Percentiles rank a stretch among this genome's conserved stretches.
These are phyloP conservation scores for Digitonthophagus gazella DNA, from an alignment of 2,888 invertebrate species.

Conservation along the genomic window DNA sequence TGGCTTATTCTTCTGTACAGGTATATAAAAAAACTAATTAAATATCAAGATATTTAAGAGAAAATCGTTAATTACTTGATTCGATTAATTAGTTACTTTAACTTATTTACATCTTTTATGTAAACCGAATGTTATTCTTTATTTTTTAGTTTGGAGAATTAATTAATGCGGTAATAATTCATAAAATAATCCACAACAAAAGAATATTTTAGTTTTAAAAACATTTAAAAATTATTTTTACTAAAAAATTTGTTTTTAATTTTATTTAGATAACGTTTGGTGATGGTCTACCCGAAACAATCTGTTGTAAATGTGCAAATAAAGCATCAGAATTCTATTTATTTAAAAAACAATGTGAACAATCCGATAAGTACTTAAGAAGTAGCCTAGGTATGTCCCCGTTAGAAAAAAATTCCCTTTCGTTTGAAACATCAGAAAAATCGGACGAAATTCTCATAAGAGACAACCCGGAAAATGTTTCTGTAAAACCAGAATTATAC, in stretches of 20 bases:
- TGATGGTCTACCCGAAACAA: slow-evolving; percentile 61
- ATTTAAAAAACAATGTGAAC: slow-evolving; percentile 54
- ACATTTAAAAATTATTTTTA: too few relatives aligned
- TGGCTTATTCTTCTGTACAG: slow-evolving; percentile 48
- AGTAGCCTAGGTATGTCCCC: slow-evolving; percentile 38
- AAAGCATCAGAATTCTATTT: slow-evolving; percentile 54
- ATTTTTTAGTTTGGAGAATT: slow-evolving; percentile 12
- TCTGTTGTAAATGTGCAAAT: slow-evolving; percentile 58
- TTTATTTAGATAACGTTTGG: slow-evolving; percentile 46
- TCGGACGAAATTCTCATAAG: background rate
- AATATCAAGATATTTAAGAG: background rate
- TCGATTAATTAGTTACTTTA: background rate
- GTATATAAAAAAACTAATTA: slow-evolving; percentile 36
- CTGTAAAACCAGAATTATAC: slow-evolving; percentile 37
- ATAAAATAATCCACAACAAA: too few relatives aligned
- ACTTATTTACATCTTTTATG: too few relatives aligned
- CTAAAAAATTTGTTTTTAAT: too few relatives aligned
- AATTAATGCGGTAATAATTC: too few relatives aligned
- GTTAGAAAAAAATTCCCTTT: slow-evolving; percentile 19
- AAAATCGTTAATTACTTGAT: background rate
- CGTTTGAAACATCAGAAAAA: background rate
- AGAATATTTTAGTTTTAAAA: too few relatives aligned
- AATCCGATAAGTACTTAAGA: slow-evolving; percentile 49
- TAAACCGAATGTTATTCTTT: slow-evolving; percentile 13
- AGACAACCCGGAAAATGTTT: slow-evolving; percentile 35